Evolutionary conservation across 2,113 vertebrate species (phyloP).

Genomic region (Ochotona curzoniae): DNA sequence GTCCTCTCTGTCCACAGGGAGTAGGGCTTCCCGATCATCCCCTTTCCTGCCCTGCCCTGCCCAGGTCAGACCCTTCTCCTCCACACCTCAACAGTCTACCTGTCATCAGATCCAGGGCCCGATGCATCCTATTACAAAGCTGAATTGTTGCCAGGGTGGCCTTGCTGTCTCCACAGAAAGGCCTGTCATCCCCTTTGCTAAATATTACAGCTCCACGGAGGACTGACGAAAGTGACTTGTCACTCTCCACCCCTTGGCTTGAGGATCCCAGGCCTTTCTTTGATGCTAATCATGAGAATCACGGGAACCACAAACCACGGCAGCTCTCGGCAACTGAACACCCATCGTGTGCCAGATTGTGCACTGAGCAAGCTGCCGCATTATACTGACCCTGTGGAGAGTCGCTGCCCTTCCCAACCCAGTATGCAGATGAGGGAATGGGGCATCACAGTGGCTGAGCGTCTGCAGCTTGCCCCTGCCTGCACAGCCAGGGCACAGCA

Average conservation of each 20-base stretch:
- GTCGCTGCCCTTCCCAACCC: neutral
- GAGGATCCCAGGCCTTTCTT: constrained; percentile 48
- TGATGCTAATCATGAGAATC: constrained; percentile 23
- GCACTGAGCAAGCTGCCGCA: neutral
- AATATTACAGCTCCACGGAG: constrained; percentile 60
- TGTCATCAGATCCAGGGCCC: neutral
- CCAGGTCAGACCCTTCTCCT: neutral
- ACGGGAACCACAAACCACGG: neutral
- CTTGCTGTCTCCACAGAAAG: constrained; percentile 59
- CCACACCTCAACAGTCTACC: neutral
- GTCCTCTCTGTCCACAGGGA: neutral
- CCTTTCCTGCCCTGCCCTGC: neutral
- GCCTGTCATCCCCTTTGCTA: constrained; percentile 69
- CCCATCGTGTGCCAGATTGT: neutral
- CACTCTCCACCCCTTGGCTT: constrained; percentile 29
- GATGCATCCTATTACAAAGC: neutral
- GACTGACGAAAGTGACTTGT: constrained; percentile 63
- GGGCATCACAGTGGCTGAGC: neutral
- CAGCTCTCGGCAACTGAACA: neutral
- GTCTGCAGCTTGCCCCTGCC: neutral
- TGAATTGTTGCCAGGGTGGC: constrained; percentile 64
- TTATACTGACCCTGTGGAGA: neutral
- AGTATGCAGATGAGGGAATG: neutral
- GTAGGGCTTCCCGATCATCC: neutral
- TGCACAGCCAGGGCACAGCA: neutral